Evolutionary conservation across 2,113 vertebrate genomes (phyloP).

Genomic region (Psittacara wagleri): DNA sequence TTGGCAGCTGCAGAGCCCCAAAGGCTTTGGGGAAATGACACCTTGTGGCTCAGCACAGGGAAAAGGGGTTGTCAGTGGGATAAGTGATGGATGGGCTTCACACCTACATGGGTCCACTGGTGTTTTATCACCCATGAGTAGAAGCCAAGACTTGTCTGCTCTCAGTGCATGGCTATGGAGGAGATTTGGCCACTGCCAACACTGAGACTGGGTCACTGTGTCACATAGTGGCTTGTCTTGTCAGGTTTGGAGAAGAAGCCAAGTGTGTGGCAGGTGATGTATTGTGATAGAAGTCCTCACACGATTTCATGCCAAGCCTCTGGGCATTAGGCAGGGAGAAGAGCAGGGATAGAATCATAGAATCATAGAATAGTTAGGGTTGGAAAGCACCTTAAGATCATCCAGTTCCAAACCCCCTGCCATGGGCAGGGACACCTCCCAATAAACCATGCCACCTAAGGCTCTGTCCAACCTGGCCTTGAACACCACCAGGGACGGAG

Average conservation of each 20-base stretch:
- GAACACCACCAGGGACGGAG: too few relatives aligned
- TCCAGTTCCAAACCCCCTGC: too few relatives aligned
- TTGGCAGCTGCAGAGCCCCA: background rate
- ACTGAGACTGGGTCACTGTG: rapidly evolving
- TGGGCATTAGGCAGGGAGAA: background rate
- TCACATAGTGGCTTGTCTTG: rapidly evolving
- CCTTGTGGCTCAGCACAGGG: background rate
- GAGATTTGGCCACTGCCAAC: background rate
- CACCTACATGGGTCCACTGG: rapidly evolving
- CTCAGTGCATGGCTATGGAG: background rate
- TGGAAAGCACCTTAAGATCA: too few relatives aligned
- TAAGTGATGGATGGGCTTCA: background rate
- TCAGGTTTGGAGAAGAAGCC: background rate
- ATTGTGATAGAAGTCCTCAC: background rate
- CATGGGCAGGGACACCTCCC: too few relatives aligned
- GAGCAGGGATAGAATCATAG: background rate
- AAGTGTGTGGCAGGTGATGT: background rate
- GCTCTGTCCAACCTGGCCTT: too few relatives aligned
- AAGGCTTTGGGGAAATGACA: background rate
- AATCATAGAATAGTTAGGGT: too few relatives aligned
- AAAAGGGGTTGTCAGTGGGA: rapidly evolving
- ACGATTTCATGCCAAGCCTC: background rate
- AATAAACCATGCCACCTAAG: too few relatives aligned
- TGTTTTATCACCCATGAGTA: background rate
- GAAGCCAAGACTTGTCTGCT: background rate